Conservation (phyloP, 2,113 vertebrate genomes). For the Podilymbus podiceps region DNA sequence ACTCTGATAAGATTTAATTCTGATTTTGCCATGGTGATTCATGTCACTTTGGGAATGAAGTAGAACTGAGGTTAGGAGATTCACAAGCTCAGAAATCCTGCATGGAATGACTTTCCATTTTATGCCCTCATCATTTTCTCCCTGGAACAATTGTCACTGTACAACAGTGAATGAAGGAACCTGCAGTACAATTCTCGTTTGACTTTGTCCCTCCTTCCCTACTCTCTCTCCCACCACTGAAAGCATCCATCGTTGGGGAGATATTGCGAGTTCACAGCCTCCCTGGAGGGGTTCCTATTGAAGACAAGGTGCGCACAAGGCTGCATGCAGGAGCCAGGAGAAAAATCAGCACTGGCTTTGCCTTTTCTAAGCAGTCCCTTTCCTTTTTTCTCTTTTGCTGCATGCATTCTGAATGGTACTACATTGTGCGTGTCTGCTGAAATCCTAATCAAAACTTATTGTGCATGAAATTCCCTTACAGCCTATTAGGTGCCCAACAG, state of each 20-base stretch:
- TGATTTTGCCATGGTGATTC: neutral
- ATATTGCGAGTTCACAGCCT: neutral
- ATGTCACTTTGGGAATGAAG: neutral
- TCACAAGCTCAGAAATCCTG: neutral
- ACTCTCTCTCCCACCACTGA: neutral
- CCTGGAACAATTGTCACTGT: neutral
- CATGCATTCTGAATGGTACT: neutral
- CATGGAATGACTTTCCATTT: neutral
- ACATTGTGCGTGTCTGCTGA: neutral
- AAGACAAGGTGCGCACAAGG: neutral
- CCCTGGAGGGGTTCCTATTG: neutral
- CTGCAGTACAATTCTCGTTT: neutral
- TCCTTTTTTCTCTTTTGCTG: neutral
- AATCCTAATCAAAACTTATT: conserved; percentile 23
- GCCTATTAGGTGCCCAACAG: neutral
- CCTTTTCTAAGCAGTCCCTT: neutral
- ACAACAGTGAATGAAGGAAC: neutral
- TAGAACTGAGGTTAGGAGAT: neutral
- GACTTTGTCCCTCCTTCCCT: neutral
- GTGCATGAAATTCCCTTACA: neutral
- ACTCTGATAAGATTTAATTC: neutral
- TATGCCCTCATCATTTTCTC: neutral
- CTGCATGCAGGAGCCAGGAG: neutral
- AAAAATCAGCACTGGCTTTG: neutral
- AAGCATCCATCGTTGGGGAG: neutral